Base-by-base conservation (phyloP, 2,888 invertebrate genomes). In the Hyles lineata region DNA sequence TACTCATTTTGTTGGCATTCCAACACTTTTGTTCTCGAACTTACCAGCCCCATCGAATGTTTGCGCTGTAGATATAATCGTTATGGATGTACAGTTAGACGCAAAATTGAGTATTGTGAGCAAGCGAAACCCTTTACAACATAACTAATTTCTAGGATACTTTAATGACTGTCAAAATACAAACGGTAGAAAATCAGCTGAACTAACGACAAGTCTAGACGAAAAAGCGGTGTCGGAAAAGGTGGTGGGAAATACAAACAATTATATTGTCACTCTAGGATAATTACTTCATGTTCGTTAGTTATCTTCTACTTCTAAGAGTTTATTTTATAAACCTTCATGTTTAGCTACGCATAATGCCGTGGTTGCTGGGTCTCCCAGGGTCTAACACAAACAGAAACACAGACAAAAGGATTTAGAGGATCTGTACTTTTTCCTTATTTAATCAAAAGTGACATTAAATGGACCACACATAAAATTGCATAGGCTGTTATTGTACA, bases 1-100 rank as follows among this genome's bases (percentile, higher is more conserved):
- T 87, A 84, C 87, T 90, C 89, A 89, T 91, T 90, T 89, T 89
- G 85, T 83, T 76, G 78, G 81, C 84, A 90, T 90, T 88, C 88
- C 90, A 84, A 87, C 86, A 89, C 86, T 87, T 80, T 76, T 73
- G n/a, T 71, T 73, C 75, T 76, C 62, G 29, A 74, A 76, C 78
- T 76, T 76, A 67, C 55, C 58, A 32, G 55, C 8, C 67, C 35
- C 63, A 72, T 67, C 25, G 55, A 52, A 70, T 32, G 52, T 70
- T 32, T 58, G 70, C 32, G n/a, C 11, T 17, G 23, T 43, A 67
- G 67, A 67, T 67, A 50, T 9, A 19, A 67, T 67, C 50, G 6
- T 67, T 67, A 67, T 50, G 67, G 19, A 67, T 21, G 63, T 63
- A 63, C 67, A 67, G 67, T 50, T 67, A 67, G 67, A 67, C 23